phyloP scores from a whole-genome alignment of 1,140 invertebrate species.

The Drosophila nigromelanica region DNA sequence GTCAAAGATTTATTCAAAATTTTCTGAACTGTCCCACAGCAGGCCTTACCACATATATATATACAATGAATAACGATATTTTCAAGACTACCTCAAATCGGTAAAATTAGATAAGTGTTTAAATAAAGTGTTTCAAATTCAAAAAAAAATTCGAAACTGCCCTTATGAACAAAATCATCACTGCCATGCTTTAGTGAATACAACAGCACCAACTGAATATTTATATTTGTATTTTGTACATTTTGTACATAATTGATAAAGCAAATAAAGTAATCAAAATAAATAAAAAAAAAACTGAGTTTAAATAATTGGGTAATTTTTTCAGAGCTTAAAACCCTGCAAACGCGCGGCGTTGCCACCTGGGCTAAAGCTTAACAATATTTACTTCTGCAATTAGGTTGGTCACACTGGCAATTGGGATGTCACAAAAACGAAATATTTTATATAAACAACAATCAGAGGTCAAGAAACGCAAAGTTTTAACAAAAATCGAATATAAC shows the following conservation, averaged over 20 bases:
- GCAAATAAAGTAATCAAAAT: constrained; percentile 24
- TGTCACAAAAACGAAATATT: background rate
- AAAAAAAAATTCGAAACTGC: constrained; percentile 21
- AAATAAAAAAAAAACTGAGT: background rate
- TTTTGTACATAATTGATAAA: constrained; percentile 33
- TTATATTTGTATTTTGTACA: constrained; percentile 38
- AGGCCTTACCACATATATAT: constrained; percentile 38
- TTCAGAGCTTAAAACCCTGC: background rate
- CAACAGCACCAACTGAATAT: constrained; percentile 27
- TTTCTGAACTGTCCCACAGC: constrained; percentile 25
- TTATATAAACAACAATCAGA: background rate
- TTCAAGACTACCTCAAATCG: constrained; percentile 43
- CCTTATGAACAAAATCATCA: constrained; percentile 40
- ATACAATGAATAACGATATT: constrained; percentile 22
- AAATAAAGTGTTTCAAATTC: constrained; percentile 14
- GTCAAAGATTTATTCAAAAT: constrained; percentile 24
- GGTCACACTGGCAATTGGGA: background rate
- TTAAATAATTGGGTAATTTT: background rate
- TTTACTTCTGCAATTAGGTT: background rate
- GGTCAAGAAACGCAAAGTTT: background rate
- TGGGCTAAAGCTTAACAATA: background rate
- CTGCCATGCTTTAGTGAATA: constrained; percentile 40
- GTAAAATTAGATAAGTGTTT: constrained; percentile 17
- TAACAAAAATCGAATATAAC: background rate
- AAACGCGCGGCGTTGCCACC: constrained; percentile 10